phyloP scores from a whole-genome alignment of 2,888 invertebrate species.

The Orthosia incerta region DNA sequence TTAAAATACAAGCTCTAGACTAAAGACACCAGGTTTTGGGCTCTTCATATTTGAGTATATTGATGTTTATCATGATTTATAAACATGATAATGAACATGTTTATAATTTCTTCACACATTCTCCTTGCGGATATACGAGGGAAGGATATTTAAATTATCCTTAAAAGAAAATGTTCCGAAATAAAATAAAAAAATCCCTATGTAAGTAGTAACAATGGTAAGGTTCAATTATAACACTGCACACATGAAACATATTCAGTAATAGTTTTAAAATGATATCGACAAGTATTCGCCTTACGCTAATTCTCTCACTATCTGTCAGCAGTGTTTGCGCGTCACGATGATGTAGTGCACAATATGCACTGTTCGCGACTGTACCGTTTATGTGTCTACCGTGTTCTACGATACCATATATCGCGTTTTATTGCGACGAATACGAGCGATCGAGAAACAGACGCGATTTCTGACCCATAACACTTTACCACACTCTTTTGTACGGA shows the following conservation, averaged over 20 bases:
- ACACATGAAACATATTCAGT: not conserved
- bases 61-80: too few species aligned
- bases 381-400: conserved; percentile 61
- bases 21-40: too few species aligned
- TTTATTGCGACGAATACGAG: conserved; percentile 47
- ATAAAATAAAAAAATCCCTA: too few species aligned
- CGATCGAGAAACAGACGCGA: conserved; percentile 42
- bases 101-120: too few species aligned
- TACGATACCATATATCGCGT: conserved; percentile 58
- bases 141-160: too few species aligned
- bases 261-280: conserved; percentile 46
- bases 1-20: too few species aligned
- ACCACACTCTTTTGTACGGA: conserved; percentile 1
- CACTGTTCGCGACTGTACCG: conserved; percentile 67
- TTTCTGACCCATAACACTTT: conserved; percentile 44
- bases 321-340: conserved; percentile 74
- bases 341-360: conserved; percentile 81
- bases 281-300: conserved; percentile 38
- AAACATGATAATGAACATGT: too few species aligned
- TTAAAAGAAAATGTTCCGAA: too few species aligned
- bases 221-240: not conserved
- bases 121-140: too few species aligned
- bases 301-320: conserved; percentile 61
- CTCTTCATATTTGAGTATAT: too few species aligned
- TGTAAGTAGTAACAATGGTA: too few species aligned